Conservation (phyloP, 2,888 invertebrate species). For the Orgyia antiqua region DNA sequence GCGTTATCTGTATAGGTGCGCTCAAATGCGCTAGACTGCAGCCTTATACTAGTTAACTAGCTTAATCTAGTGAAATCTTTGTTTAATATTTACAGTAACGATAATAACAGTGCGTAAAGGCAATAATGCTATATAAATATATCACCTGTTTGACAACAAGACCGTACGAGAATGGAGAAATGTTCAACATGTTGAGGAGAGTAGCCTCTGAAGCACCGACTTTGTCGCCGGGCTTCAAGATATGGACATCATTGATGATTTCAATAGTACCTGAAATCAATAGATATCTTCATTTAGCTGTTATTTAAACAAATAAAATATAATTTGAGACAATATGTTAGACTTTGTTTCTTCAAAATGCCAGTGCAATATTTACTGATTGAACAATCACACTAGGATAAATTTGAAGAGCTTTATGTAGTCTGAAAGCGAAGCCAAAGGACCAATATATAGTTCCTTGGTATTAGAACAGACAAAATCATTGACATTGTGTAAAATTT, state of each 20-base stretch:
- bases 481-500: too few relatives aligned
- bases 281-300: too few relatives aligned
- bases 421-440: conserved; percentile 62
- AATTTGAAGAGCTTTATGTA: conserved; percentile 48
- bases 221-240: conserved; percentile 96
- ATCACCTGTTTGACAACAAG: conserved; percentile 92
- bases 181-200: conserved; percentile 99
- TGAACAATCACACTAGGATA: conserved; percentile 56
- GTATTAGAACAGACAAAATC: conserved; percentile 51
- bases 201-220: conserved; percentile 99
- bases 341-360: conserved; percentile 53
- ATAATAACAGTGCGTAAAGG: too few relatives aligned
- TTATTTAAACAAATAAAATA: too few relatives aligned
- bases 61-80: too few relatives aligned
- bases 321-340: too few relatives aligned
- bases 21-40: too few relatives aligned
- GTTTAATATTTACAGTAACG: too few relatives aligned
- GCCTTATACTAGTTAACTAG: too few relatives aligned
- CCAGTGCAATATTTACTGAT: conserved; percentile 47
- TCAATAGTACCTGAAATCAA: conserved; percentile 89
- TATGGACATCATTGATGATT: conserved; percentile 98
- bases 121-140: too few relatives aligned
- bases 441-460: conserved; percentile 32
- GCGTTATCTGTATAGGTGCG: too few relatives aligned
- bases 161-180: conserved; percentile 99